Evolutionary conservation across 2,113 vertebrate genomes (phyloP), one percentile per base, ranked within the genome.

Genomic region (Labrus mixtus): DNA sequence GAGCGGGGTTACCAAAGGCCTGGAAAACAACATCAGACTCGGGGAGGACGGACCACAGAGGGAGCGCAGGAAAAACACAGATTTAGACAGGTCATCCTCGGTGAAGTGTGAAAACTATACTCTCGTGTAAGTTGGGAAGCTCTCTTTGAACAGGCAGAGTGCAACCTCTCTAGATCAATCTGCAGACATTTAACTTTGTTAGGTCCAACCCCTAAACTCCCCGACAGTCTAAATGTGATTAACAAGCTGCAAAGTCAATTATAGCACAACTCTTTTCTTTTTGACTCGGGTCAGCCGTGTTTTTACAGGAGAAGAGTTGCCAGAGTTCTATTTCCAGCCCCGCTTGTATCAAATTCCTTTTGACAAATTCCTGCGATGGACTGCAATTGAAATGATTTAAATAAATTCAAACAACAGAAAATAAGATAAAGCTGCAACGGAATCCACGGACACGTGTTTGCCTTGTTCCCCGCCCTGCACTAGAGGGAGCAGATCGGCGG

Each of bases 351-450:
- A 53, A 46, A 84, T 93, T 90, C 48, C 87, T 69, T 33, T 41
- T 3, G 41, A 60, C 53, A 67, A 63, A 82, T 81, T 74, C 77
- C n/a, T 23, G 50, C 75, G 73, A 84, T 67, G 79, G 79, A 73
- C n/a, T 29, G 50, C 79, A 69, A 84, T 67, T 81, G 79, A 73
- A 88, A 65, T 58, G 68, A 91, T 92, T 90, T 82, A 90, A 91
- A 92, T 89, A 87, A 87, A 91, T 86, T 92, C 90, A 89, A 89
- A 93, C 88, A 90, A 85, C 70, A n/a, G 83, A 83, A 91, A 92
- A 93, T 90, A 71, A 84, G 90, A 93, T 91, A 84, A 92, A 75
- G 68, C 66, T 88, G 89, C 86, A 90, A 90, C 3, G 83, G 87
- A 90, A 87, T 84, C 89, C 89, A 80, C 66, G 68, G 81, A 86